phyloP scores from a whole-genome alignment of 1,140 invertebrate species.

The Drosophila fuyamai region DNA sequence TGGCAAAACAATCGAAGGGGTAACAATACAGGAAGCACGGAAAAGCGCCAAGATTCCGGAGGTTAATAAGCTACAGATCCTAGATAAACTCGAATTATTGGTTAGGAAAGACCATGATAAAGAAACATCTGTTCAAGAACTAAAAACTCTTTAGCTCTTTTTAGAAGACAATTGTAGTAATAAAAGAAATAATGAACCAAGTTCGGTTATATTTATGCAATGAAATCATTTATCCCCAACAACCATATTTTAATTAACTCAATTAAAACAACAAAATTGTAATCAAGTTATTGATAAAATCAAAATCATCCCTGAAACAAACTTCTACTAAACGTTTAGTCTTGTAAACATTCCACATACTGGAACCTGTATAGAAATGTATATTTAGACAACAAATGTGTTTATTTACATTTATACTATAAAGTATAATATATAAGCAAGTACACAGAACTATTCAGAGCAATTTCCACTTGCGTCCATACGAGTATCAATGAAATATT shows the following conservation, averaged over 20 bases:
- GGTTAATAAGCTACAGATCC: background rate
- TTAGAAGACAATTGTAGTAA: too few relatives aligned
- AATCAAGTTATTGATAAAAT: too few relatives aligned
- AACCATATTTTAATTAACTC: too few relatives aligned
- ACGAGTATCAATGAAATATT: slow-evolving; percentile 10
- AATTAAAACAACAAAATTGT: too few relatives aligned
- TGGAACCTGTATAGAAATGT: background rate
- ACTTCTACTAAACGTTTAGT: too few relatives aligned
- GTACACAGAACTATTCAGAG: slow-evolving; percentile 1
- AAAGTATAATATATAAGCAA: background rate
- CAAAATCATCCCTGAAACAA: too few relatives aligned
- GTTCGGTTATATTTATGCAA: too few relatives aligned
- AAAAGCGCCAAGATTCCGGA: background rate
- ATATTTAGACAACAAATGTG: background rate
- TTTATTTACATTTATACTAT: background rate
- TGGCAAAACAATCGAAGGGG: slow-evolving; percentile 11
- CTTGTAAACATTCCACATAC: background rate
- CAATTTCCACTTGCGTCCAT: slow-evolving; percentile 3
- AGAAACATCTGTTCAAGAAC: too few relatives aligned
- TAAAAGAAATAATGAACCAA: too few relatives aligned
- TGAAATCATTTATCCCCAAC: too few relatives aligned
- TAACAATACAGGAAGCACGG: background rate
- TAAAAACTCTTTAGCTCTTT: too few relatives aligned
- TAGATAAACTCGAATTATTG: background rate
- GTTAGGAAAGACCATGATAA: background rate